Base-by-base conservation (phyloP, 2,797 vertebrate species). In the Alauda arvensis region DNA sequence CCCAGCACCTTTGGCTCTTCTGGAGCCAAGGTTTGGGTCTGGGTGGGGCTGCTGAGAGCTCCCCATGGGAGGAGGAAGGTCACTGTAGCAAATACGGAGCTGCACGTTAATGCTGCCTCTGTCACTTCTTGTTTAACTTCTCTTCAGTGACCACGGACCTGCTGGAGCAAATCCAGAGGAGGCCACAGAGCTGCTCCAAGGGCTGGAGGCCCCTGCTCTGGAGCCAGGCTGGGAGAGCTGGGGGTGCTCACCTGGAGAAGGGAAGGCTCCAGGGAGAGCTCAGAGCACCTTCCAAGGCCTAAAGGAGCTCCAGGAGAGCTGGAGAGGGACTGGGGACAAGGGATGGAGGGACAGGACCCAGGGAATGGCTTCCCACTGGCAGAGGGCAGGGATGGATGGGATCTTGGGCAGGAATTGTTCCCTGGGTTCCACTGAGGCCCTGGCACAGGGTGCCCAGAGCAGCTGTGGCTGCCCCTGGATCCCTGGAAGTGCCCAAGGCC, bases 141-240 rank as follows among this genome's bases (percentile, higher is more conserved):
- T 59, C 52, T 8, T 40, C 17, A 16, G 3, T 46, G 42, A 26
- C 31, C 42, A 3, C 16, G 39, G 45, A 51, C 2, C 45, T 57
- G 51, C 39, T 63, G 51, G 24, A 14, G 29, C 9, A 7, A 42
- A 14, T 6, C 28, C 28, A 85, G 66, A n/a, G 60, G n/a, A 85
- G 28, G 23, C 31, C 49, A n/a, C 0, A 0, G 51, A 2, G 39
- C 0, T 57, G 24, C 6, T 39, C 8, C 6, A 0, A 43, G 28
- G 11, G 65, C 23, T 77, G 43, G 29, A 68, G 33, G 40, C 8
- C 17, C 48, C 40, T 67, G 42, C 42, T 2, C 2, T 43, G 34
- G 31, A 51, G n/a, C 24, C 57, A 12, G 66, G 28, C 19, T 63
- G 66, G 37, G 9, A 45, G 28, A 63, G 24, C 43, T 85, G 57